Evolutionary conservation across 2,113 vertebrate genomes (phyloP), one percentile per base, ranked within the genome.

Genomic region (Cyanoderma ruficeps): DNA sequence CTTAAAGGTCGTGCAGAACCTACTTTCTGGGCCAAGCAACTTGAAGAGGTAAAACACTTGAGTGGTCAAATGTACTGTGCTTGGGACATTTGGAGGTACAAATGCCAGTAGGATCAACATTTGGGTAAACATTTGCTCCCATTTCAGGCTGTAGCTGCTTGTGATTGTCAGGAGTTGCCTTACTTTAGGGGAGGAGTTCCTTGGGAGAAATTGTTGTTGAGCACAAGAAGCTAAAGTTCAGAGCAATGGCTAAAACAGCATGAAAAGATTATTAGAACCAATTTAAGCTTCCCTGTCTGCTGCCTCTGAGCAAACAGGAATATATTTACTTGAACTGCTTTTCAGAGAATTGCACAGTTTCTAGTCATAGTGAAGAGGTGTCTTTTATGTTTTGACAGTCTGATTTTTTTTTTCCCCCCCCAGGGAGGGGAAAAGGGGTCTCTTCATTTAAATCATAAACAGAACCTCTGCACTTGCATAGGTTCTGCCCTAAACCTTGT

Each of bases 271-370:
- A 64, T 91, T 60, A 71, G 79, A 93, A 80, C 47, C 27, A 46
- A 47, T 76, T 77, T 53, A 87, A 93, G 70, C 47, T 84, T 60
- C 70, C 69, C 82, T 95, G 75, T 87, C 78, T 97, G 95, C 87
- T 95, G 69, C 59, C 56, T 88, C 42, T 7, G 8, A 53, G 86
- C 92, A 81, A 82, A 87, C 78, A 90, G 94, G 81, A 86, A 47
- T 91, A 2, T 81, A 61, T 86, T 87, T 96, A 87, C 93, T 92
- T 96, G 93, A 92, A 94, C 41, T 88, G 69, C 89, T 91, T 83
- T 80, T 87, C 89, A 93, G 75, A 95, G 53, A 78, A 75, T 91
- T 95, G 95, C 94, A 92, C 93, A 91, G 63, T 95, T 93, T 93
- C 68, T 87, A 80, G 68, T 59, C 41, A 35, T 31, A 79, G 52